Conservation (phyloP, 1,140 invertebrate genomes). For the Lamellibrachia luymesi region DNA sequence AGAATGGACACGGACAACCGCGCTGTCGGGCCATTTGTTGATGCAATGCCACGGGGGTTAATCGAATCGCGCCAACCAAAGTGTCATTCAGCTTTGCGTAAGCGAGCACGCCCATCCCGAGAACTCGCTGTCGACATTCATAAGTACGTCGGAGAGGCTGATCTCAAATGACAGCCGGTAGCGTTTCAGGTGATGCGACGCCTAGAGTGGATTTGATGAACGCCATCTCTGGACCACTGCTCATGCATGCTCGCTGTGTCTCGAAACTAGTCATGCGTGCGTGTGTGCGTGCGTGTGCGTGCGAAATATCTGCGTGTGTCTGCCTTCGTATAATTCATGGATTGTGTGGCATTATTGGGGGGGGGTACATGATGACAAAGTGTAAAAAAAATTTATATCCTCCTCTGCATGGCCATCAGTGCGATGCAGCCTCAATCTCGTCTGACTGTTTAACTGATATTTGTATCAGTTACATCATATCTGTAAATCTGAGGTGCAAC, state of each 20-base stretch:
- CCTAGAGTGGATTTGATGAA: constrained; percentile 3
- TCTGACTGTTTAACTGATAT: neutral
- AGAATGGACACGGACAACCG: neutral
- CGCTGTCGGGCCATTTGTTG: neutral
- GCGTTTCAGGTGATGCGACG: neutral
- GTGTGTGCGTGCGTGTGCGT: neutral
- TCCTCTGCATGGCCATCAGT: neutral
- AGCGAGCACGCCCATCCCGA: neutral
- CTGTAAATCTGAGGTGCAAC: neutral
- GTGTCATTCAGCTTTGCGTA: constrained; percentile 4
- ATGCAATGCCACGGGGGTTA: neutral
- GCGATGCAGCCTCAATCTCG: neutral
- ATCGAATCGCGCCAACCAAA: neutral
- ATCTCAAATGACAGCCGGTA: neutral
- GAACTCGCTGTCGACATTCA: neutral
- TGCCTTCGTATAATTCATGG: neutral
- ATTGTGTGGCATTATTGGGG: neutral
- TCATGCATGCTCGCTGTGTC: neutral
- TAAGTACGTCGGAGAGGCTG: neutral
- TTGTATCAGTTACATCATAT: neutral
- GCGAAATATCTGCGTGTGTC: neutral
- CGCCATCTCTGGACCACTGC: neutral
- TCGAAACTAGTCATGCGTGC: neutral
- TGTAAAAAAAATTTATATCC: neutral
- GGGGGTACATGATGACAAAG: neutral